These are phyloP conservation scores for Chloroclysta siterata DNA, from an alignment of 2,888 invertebrate species.

Conservation along the genomic window DNA sequence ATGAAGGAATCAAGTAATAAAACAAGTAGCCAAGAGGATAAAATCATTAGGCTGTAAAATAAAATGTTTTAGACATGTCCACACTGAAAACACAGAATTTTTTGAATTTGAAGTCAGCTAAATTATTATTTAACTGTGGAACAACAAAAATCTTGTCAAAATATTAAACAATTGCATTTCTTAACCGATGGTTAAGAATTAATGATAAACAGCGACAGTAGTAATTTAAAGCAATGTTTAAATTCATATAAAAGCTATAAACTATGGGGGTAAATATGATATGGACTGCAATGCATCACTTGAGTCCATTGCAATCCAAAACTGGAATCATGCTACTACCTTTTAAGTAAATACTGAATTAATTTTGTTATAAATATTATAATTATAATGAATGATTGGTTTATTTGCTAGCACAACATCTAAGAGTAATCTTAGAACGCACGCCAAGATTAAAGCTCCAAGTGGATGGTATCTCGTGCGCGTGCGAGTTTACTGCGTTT, in stretches of 20 bases:
- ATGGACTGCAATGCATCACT: background rate
- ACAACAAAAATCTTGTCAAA: too few species aligned
- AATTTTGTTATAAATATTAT: background rate
- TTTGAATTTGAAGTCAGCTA: too few species aligned
- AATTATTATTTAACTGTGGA: too few species aligned
- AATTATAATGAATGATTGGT: background rate
- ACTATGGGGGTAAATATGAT: background rate
- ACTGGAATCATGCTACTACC: background rate
- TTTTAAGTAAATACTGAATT: background rate
- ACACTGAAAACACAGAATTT: too few species aligned
- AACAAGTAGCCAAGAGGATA: background rate
- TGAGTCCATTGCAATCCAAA: background rate
- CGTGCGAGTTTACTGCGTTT: slow-evolving; percentile 34
- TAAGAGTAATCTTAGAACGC: slow-evolving; percentile 9
- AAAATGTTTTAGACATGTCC: background rate
- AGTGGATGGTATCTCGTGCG: slow-evolving; percentile 24
- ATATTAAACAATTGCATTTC: too few species aligned
- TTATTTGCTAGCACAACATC: slow-evolving; percentile 9
- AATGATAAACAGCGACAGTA: background rate
- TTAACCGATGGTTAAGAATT: too few species aligned
- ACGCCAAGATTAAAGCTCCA: slow-evolving; percentile 19
- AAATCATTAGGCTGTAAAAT: too few species aligned
- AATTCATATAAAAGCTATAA: background rate
- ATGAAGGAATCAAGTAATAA: background rate
- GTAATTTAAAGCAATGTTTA: background rate